phyloP scores from a whole-genome alignment of 2,797 vertebrate genomes.

The Sebastes kiyomatsui region DNA sequence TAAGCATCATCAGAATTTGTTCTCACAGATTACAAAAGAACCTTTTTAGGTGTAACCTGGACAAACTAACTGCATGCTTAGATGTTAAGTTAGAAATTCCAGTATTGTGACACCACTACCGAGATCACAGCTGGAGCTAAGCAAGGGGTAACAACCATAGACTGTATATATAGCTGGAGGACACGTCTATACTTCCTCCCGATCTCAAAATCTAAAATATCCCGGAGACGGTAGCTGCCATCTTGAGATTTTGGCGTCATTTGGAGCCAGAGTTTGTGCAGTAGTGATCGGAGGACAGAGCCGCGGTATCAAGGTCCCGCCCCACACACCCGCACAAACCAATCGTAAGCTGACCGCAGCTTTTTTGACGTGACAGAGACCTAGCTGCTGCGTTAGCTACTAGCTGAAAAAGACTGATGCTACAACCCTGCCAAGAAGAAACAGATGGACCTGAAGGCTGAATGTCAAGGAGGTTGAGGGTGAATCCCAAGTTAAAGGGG shows the following conservation, averaged over 20 bases:
- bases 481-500: background rate
- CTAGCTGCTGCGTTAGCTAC: background rate
- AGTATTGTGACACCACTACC: too few relatives aligned
- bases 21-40: background rate
- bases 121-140: too few relatives aligned
- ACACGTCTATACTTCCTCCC: background rate
- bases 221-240: background rate
- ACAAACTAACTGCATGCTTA: background rate
- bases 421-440: constrained; percentile 13
- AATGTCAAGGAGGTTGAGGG: background rate
- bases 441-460: background rate
- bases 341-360: background rate
- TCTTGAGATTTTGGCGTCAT: background rate
- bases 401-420: background rate
- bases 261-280: background rate
- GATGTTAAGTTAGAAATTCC: background rate
- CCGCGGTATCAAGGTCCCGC: background rate
- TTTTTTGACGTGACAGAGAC: background rate
- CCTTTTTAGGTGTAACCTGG: background rate
- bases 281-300: background rate
- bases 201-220: background rate
- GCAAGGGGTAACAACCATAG: background rate
- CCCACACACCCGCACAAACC: background rate
- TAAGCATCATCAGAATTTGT: too few relatives aligned
- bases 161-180: background rate